Percentiles rank a stretch among this genome's conserved stretches.
Evolutionary conservation across 1,140 invertebrate genomes (phyloP).

Genomic region (Tetramorium alpestre): DNA sequence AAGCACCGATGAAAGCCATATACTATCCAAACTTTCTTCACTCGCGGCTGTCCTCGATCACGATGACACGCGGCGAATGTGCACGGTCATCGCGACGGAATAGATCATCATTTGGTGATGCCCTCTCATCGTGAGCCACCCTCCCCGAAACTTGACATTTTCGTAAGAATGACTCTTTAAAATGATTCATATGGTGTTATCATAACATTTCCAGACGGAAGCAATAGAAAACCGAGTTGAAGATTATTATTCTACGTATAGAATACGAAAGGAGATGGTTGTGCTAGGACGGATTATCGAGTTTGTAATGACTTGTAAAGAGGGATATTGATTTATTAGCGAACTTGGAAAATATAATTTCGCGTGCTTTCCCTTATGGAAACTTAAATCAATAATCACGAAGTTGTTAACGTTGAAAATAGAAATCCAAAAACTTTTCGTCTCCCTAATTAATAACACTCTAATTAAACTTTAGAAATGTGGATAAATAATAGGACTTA

Average conservation of each 20-base stretch:
- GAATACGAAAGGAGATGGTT: neutral
- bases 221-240: constrained; percentile 3
- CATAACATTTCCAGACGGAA: neutral
- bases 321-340: neutral
- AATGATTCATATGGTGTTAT: constrained; percentile 40
- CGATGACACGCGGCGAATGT: constrained; percentile 55
- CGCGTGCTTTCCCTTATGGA: neutral
- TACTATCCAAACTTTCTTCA: constrained; percentile 63
- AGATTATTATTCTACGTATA: neutral
- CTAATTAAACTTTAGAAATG: neutral
- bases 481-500: neutral
- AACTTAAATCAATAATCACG: constrained; percentile 11
- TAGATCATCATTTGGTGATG: constrained; percentile 43
- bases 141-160: neutral
- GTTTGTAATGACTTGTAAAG: neutral
- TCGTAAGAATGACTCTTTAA: constrained; percentile 35
- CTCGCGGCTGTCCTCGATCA: constrained; percentile 62
- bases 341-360: neutral
- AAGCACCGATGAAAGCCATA: constrained; percentile 69
- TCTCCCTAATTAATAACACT: neutral
- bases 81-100: constrained; percentile 59
- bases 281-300: neutral
- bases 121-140: constrained; percentile 6
- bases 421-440: neutral
- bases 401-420: neutral